phyloP scores from a whole-genome alignment of 2,113 vertebrate genomes.

The Callopanchax toddi region DNA sequence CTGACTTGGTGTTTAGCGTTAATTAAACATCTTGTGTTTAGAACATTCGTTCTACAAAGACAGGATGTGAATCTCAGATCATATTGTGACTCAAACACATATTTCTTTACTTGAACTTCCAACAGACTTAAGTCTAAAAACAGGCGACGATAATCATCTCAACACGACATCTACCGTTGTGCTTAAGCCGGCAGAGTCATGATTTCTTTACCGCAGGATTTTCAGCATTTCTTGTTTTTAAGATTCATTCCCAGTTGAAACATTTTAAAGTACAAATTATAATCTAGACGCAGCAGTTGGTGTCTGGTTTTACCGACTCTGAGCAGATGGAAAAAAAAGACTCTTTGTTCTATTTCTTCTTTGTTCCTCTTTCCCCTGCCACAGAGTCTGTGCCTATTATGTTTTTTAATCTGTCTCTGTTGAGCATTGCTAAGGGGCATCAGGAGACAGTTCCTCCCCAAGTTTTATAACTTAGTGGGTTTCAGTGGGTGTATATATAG shows the following conservation, averaged over 20 bases:
- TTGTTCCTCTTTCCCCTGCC: conserved; percentile 38
- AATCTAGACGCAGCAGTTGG: conserved; percentile 5
- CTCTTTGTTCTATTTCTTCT: conserved; percentile 40
- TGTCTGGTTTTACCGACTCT: conserved; percentile 14
- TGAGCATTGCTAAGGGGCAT: conserved; percentile 38
- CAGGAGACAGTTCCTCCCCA: conserved; percentile 24
- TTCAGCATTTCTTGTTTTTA: conserved; percentile 17
- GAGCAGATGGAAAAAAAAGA: conserved; percentile 47
- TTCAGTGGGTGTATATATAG: conserved; percentile 40
- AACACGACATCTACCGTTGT: not conserved
- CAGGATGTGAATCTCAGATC: too few relatives aligned
- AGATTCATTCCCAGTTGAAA: conserved; percentile 6
- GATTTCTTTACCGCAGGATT: not conserved
- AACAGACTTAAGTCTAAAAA: too few relatives aligned
- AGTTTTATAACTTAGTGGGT: conserved; percentile 35
- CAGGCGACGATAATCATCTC: too few relatives aligned
- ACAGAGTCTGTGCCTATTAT: conserved; percentile 41
- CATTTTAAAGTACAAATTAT: conserved; percentile 10
- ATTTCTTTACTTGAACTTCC: too few relatives aligned
- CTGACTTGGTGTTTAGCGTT: too few relatives aligned
- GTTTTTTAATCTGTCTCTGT: conserved; percentile 40
- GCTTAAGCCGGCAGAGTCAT: not conserved
- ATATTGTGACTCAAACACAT: too few relatives aligned
- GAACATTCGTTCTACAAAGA: too few relatives aligned
- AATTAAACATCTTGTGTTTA: too few relatives aligned